Conservation (phyloP, 2,888 invertebrate species). For the Stenodera caucasica region DNA sequence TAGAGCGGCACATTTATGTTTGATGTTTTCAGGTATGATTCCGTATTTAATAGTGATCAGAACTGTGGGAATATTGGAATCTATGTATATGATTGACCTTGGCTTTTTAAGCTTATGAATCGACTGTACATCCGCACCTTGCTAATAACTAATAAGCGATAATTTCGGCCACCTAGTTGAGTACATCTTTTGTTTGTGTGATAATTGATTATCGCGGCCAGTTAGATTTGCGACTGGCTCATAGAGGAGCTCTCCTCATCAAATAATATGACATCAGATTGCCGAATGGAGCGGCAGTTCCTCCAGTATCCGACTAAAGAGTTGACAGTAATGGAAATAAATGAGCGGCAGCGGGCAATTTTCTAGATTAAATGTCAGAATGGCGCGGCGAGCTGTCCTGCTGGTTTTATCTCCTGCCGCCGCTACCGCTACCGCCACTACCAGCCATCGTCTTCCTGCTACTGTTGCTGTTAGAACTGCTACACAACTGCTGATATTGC, state of each 20-base stretch:
- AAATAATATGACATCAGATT: conserved; percentile 56
- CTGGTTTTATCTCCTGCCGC: conserved; percentile 26
- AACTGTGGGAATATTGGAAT: no score
- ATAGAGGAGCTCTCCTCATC: conserved; percentile 39
- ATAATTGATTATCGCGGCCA: conserved; percentile 23
- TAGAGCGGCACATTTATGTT: no score
- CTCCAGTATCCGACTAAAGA: conserved; percentile 53
- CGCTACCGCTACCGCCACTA: conserved; percentile 54
- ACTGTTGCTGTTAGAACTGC: not conserved
- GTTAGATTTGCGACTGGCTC: conserved; percentile 19
- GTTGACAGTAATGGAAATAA: conserved; percentile 67
- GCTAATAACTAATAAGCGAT: no score
- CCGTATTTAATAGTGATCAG: no score
- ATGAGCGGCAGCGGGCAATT: conserved; percentile 65
- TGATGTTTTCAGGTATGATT: no score
- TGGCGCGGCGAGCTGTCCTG: conserved; percentile 49
- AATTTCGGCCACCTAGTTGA: not conserved
- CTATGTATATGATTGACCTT: no score
- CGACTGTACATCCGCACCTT: no score
- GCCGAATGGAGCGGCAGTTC: conserved; percentile 37
- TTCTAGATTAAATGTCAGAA: conserved; percentile 68
- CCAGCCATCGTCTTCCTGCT: conserved; percentile 44
- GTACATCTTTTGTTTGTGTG: not conserved
- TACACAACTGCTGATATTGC: conserved; percentile 1
- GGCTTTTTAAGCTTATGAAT: no score